These are phyloP conservation scores for Dinomys branickii DNA, from an alignment of 2,113 vertebrate genomes.

Conservation along the genomic window DNA sequence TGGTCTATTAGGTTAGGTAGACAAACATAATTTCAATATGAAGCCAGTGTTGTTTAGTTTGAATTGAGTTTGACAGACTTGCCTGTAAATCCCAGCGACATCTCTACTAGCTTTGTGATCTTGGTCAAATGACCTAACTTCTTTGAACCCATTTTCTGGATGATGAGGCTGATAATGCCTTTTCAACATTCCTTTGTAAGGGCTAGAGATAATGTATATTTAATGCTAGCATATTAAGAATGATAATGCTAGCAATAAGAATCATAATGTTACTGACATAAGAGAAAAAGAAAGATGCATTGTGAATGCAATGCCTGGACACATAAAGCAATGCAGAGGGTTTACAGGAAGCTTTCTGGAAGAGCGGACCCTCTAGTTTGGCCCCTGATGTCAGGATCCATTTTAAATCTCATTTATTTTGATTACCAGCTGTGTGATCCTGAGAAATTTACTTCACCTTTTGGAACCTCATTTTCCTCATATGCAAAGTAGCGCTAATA, in stretches of 20 bases:
- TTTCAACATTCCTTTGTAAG: not conserved
- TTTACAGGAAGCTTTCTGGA: conserved; percentile 6
- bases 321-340: conserved; percentile 8
- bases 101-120: not conserved
- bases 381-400: not conserved
- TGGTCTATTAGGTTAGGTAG: not conserved
- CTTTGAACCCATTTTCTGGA: not conserved
- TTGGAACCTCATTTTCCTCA: not conserved
- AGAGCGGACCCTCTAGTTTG: not conserved
- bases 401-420: conserved; percentile 2
- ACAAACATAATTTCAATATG: conserved; percentile 9
- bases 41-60: not conserved
- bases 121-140: not conserved
- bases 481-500: not conserved
- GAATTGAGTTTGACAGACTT: conserved; percentile 6
- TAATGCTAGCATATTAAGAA: not conserved
- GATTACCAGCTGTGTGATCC: not conserved
- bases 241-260: not conserved
- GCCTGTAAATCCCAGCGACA: not conserved
- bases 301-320: not conserved
- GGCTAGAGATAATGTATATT: not conserved
- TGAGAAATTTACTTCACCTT: not conserved
- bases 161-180: not conserved
- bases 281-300: not conserved
- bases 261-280: not conserved